Conservation (phyloP, 2,113 vertebrate genomes). For the Okapia johnstoni region DNA sequence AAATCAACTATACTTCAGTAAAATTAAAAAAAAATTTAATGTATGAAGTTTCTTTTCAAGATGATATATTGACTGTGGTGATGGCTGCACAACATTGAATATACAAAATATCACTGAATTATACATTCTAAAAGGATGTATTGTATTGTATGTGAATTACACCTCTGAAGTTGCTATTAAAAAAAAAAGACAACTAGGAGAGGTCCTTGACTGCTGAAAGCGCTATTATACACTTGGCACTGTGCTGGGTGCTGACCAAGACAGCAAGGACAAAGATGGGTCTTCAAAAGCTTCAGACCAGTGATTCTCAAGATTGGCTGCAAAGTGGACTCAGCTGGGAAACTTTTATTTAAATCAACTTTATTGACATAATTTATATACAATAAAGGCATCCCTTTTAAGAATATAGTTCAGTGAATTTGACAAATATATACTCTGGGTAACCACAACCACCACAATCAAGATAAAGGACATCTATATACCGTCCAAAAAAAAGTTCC, state of each 20-base stretch:
- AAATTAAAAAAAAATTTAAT: neutral
- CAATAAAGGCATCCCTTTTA: neutral
- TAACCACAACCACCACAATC: neutral
- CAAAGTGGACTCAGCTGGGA: neutral
- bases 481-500: neutral
- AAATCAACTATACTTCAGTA: neutral
- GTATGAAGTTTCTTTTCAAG: neutral
- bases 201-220: neutral
- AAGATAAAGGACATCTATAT: neutral
- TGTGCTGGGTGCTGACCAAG: neutral
- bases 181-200: neutral
- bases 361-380: neutral
- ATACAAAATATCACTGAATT: neutral
- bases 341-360: neutral
- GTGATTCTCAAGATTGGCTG: neutral
- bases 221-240: rapidly evolving
- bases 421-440: neutral
- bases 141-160: neutral
- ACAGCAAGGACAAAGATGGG: neutral
- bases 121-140: neutral
- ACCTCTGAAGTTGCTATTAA: neutral
- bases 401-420: neutral
- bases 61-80: neutral
- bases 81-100: neutral
- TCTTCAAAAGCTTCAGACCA: neutral